A percentile compares a stretch with the other conserved stretches of the same genome.
These are phyloP conservation scores for Cynopterus sphinx DNA, from an alignment of 2,797 vertebrate genomes.

Conservation along the genomic window DNA sequence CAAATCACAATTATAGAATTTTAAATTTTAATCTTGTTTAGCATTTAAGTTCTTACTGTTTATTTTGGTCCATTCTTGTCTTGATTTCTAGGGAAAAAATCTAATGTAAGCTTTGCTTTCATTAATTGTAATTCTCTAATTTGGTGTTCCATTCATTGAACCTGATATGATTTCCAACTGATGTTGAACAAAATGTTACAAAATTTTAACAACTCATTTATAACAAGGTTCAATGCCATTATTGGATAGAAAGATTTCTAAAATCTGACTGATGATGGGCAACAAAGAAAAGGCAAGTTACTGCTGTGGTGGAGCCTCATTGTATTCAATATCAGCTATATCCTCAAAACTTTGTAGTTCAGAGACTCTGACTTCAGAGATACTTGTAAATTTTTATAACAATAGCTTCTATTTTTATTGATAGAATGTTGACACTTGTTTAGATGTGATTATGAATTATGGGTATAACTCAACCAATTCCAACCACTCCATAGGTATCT, in stretches of 20 bases:
- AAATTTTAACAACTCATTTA: background rate
- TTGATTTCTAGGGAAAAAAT: background rate
- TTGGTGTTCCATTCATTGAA: background rate
- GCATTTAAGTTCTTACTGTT: background rate
- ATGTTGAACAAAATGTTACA: conserved; percentile 22
- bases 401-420: conserved; percentile 25
- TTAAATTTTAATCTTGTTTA: conserved; percentile 1
- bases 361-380: background rate
- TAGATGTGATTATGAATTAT: background rate
- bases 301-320: background rate
- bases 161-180: background rate
- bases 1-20: background rate
- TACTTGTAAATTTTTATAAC: background rate
- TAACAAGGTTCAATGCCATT: background rate
- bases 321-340: background rate
- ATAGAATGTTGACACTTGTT: background rate
- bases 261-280: background rate
- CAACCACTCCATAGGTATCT: background rate
- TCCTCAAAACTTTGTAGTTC: background rate
- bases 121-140: background rate
- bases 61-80: conserved; percentile 17
- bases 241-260: conserved; percentile 2
- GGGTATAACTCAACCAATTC: background rate
- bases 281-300: background rate
- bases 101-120: background rate